Evolutionary conservation across 2,888 invertebrate genomes (phyloP), one percentile per base, ranked within the genome.

Genomic region (Apodemia zela): DNA sequence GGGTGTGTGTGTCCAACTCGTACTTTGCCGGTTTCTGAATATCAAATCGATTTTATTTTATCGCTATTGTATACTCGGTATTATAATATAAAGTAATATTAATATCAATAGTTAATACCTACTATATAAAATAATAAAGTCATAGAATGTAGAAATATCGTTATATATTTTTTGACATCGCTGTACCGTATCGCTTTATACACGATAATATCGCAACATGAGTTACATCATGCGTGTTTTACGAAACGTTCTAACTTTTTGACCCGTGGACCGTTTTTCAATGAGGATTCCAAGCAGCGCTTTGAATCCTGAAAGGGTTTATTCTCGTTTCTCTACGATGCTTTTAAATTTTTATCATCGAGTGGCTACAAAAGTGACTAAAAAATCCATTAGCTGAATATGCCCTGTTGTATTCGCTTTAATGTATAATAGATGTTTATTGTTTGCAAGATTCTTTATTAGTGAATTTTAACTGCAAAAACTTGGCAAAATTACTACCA

Each of bases 311-410:
- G 80, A 87, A 87, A 87, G 85, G 87, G 86, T 87, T 68, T 81
- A 80, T 82, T 80, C 83, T 74, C 72, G 80, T 73, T 83, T 78
- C 80, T 81, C 78, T 73, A 75, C 77, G 70, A 71, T 71, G 76
- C 79, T 85, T 87, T 85, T 83, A 85, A 84, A 82, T 86, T 84
- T 85, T 82, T 81, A 85, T 84, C 81, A 84, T 77, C 80, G 81
- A 82, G 85, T 83, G 75, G 76, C 79, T 78, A 78, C 73, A 80
- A 82, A 80, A 78, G 76, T 79, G 78, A 77, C 78, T 77, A 76
- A 80, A 81, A 85, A 80, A 81, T 79, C 78, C 79, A 81, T 83
- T 82, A 79, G 78, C 54, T 54, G 51, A 51, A 51, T 57, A 47
- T 47, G 42, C 42, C 25, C 25, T 59, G 62, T 63, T 59, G 62